Base-by-base conservation (phyloP, 2,888 invertebrate species). In the Nebria salina region DNA sequence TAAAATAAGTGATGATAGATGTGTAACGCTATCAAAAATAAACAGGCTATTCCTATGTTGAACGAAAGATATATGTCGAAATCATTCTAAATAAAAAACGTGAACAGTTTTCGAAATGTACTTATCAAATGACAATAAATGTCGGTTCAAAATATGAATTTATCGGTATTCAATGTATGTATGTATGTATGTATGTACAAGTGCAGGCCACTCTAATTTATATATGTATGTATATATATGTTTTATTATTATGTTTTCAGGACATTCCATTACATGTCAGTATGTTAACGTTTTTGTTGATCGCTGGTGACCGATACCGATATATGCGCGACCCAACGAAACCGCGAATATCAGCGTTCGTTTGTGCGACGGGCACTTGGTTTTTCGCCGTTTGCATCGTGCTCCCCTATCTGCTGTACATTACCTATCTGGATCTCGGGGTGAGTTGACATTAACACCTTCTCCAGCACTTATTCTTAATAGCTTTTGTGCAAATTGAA, bases 341-440 rank as follows among this genome's bases (percentile, higher is more conserved):
- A 86, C 91, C 92, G 1, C 90, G 94, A 41, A 87, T 93, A 83
- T 94, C 94, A 0, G 92, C 93, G 20, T 93, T 93, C 83, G 92
- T 94, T 15, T 94, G 93, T 86, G 91, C 92, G 75, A 90, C 93
- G 79, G 93, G 93, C 66, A 91, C 93, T n/a, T 95, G 94, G 94
- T 90, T 94, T 15, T 91, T 92, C 70, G 92, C 94, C 15, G 90
- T 94, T 84, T 93, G 94, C 86, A 91, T 94, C 80, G 94, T 94
- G 0, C 88, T 95, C 83, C 94, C 94, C 0, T 94, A 93, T 89
- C 93, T 94, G 70, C 92, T 94, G 83, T 95, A 94, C 87, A 93
- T 93, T 80, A 92, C 92, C 82, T 94, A 94, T 88, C 90, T 94
- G 81, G 94, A 94, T 87, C 89, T 94, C 77, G 93, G 90, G 90